Percentiles rank a stretch among this genome's conserved stretches.
These are phyloP conservation scores for Drosophila nigricruria DNA, from an alignment of 2,888 invertebrate species.

Conservation along the genomic window DNA sequence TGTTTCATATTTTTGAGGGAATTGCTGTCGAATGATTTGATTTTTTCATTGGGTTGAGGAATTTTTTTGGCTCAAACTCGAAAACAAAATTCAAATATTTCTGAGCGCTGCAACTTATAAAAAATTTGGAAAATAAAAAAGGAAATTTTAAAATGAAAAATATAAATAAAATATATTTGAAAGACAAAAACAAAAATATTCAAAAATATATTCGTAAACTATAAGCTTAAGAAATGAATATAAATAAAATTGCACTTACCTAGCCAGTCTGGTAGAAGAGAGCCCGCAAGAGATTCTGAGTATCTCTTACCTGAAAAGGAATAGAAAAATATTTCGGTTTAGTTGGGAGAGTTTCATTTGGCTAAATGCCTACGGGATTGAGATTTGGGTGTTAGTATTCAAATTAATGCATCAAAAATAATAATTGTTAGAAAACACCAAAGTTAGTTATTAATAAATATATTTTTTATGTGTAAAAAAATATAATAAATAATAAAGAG, in stretches of 20 bases:
- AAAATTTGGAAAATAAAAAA: constrained; percentile 16
- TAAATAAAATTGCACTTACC: constrained; percentile 84
- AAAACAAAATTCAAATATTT: constrained; percentile 47
- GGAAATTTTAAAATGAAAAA: constrained; percentile 4
- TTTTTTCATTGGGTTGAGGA: constrained; percentile 15
- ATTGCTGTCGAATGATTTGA: constrained; percentile 11
- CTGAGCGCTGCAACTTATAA: constrained; percentile 41
- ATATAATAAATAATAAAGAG: too few species aligned
- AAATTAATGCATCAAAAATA: background rate
- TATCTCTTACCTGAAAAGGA: constrained; percentile 86
- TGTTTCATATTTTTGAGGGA: constrained; percentile 7
- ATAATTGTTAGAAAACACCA: background rate
- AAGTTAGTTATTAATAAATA: background rate
- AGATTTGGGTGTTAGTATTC: constrained; percentile 20
- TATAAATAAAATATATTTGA: constrained; percentile 14
- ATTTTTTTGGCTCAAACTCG: constrained; percentile 6
- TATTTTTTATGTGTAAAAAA: background rate
- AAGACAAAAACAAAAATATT: constrained; percentile 34
- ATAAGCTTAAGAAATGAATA: constrained; percentile 65
- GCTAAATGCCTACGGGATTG: constrained; percentile 30
- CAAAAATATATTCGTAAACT: constrained; percentile 53
- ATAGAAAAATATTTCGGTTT: constrained; percentile 36
- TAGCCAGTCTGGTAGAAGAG: constrained; percentile 86
- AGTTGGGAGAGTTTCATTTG: background rate
- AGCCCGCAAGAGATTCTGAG: constrained; percentile 86